These are phyloP conservation scores for Drepana arcuata DNA, from an alignment of 1,140 invertebrate species.

Conservation along the genomic window DNA sequence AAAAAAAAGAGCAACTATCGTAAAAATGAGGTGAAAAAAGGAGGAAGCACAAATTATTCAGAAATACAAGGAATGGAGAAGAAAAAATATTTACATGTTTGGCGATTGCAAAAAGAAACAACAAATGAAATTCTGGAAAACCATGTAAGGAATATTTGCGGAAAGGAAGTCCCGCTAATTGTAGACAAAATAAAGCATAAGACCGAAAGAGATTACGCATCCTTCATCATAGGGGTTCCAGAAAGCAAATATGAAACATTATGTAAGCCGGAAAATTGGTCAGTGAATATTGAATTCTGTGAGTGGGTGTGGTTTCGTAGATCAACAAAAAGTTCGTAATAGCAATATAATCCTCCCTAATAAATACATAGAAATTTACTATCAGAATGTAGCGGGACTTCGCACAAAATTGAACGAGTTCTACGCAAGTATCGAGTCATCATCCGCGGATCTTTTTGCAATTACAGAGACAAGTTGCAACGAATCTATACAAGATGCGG, in stretches of 20 bases:
- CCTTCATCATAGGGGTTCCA: slow-evolving; percentile 15
- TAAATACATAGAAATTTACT: slow-evolving; percentile 5
- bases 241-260: slow-evolving; percentile 12
- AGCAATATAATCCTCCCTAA: no score
- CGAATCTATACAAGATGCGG: no score
- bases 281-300: slow-evolving; percentile 15
- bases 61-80: slow-evolving; percentile 13
- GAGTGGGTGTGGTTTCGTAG: slow-evolving; percentile 28
- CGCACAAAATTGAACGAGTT: slow-evolving; percentile 10
- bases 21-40: no score
- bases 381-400: slow-evolving; percentile 11
- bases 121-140: slow-evolving; percentile 9
- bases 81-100: slow-evolving; percentile 23
- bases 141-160: slow-evolving; percentile 15
- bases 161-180: slow-evolving; percentile 2
- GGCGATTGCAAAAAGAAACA: slow-evolving; percentile 17
- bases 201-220: slow-evolving; percentile 18
- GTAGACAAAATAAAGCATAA: slow-evolving; percentile 22
- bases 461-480: no score
- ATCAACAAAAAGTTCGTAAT: slow-evolving; percentile 3
- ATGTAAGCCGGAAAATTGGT: slow-evolving; percentile 15
- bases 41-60: slow-evolving; percentile 7
- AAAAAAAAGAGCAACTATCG: no score
- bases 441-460: no score
- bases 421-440: background rate